Percentiles rank a stretch among this genome's conserved stretches.
Conservation (phyloP, 2,797 vertebrate species). For the Scyliorhinus canicula region DNA sequence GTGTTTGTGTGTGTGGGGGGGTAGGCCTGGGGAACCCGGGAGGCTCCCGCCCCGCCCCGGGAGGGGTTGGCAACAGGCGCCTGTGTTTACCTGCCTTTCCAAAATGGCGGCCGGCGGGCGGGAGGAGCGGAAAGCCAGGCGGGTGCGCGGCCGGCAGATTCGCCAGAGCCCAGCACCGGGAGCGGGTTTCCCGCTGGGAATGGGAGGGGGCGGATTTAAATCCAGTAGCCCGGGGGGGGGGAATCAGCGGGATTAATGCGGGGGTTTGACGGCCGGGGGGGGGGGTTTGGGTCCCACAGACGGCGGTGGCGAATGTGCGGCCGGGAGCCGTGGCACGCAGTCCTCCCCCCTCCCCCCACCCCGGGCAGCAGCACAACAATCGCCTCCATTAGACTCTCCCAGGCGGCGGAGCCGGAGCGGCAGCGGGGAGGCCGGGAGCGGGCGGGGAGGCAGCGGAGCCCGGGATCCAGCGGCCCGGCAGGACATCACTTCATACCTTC, state of each 20-base stretch:
- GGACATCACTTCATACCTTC: neutral
- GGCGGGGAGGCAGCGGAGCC: neutral
- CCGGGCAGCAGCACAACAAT: neutral
- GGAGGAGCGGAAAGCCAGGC: accelerated
- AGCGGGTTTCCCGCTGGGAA: neutral
- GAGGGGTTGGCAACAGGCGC: neutral
- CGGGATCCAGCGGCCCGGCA: neutral
- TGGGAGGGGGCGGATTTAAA: too few species aligned
- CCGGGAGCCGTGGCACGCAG: neutral
- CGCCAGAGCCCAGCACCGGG: neutral
- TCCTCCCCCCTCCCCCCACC: too few species aligned
- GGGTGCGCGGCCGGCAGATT: neutral
- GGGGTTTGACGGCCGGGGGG: too few species aligned
- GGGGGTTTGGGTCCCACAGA: too few species aligned
- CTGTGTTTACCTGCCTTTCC: neutral
- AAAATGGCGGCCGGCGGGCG: neutral
- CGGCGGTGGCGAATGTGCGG: neutral
- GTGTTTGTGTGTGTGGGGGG: too few species aligned
- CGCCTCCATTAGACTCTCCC: too few species aligned
- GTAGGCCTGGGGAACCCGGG: too few species aligned
- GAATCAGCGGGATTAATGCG: too few species aligned
- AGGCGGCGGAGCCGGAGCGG: neutral
- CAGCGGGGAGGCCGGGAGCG: too few species aligned
- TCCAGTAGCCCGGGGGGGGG: too few species aligned
- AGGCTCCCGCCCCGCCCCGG: too few species aligned